Base-by-base conservation (phyloP, 1,140 invertebrate genomes). In the Antheraea mylitta region DNA sequence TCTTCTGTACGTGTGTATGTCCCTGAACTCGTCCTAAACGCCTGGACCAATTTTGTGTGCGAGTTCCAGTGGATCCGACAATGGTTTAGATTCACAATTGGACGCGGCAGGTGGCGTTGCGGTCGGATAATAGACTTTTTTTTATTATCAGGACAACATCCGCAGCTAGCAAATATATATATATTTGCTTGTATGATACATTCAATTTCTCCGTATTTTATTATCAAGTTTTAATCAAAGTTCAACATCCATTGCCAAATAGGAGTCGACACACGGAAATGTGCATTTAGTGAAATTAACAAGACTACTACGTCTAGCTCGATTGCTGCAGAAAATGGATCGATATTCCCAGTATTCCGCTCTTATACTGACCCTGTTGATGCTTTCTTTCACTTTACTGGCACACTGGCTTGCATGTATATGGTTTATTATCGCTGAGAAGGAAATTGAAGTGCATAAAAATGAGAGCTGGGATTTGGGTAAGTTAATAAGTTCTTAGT, bases 331-430 rank as follows among this genome's bases (percentile, higher is more conserved):
- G 89, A 99, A 99, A 93, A 98, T 99, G 95, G 98, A 99, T 92
- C 95, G 98, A 83, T 94, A 94, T 85, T 99, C 98, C 10, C 98
- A 99, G 90, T 99, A 99, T 89, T 98, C 98, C 69, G 98, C 98
- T 37, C 97, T 99, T 87, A 99, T 99, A 81, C 93, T 99, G 66
- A 97, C 98, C 16, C 94, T 99, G 65, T 93, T 99, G 64, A 99
- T 99, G 98, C 94, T 98, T 9, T 97, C 96, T 67, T 99, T 99
- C 93, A 97, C 98, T 30, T 93, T 99, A 67, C 97, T 99, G 58
- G 99, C 99, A 36, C 99, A 99, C 93, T 99, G 99, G 99, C 93
- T 99, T 58, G 99, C 99, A n/a, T 99, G 99, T 91, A 96, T 99
- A 77, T 99, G 99, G 98, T 98, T 98, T 92, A 98, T 99, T 66